Base-by-base conservation (phyloP, 1,140 invertebrate species). In the Eubasilissa regina region DNA sequence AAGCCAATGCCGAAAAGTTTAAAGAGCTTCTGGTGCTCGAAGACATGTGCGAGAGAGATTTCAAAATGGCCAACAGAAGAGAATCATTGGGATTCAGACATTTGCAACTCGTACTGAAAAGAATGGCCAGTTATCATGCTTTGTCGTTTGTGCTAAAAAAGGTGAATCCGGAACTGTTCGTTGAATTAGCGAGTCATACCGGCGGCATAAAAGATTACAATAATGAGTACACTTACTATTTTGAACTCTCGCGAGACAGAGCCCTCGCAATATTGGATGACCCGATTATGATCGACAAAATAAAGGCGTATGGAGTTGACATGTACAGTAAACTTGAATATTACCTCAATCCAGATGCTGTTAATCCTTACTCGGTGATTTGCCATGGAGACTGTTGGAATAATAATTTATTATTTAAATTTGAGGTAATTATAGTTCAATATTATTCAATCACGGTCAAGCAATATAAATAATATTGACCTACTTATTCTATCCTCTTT, bases 381-480 rank as follows among this genome's bases (percentile, higher is more conserved):
- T 89, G 86, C 35, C 91, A 92, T 81, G 91, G 91, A n/a, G 91
- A 91, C 81, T 90, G 87, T 80, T 90, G 89, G 87, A 88, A 86
- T 58, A 91, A 91, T 78, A 92, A 92, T 77, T 85, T 92, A 17
- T 80, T 91, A 55, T 92, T 89, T 83, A 86, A 86, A 78, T 86
- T 87, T 35, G 80, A 87, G 77, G 84, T 84, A 80, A 83, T 68
- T 53, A 73, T 19, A 35, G 4, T 58, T 56, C 21, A 35, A 35
- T 35, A 35, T 35, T 35, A 35, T 6, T 35, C 25, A 3, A 6
- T 35, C 6, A 35, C 25, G 25, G 25, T 35, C 25, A 35, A 35
- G 25, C 25, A n/a, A n/a, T n/a, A n/a, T n/a, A n/a, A n/a, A n/a
- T n/a, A n/a, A n/a, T n/a, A 35, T 35, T 35, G 25, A 35, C 25